These are phyloP conservation scores for Limonius californicus DNA, from an alignment of 1,140 invertebrate genomes.

Conservation along the genomic window DNA sequence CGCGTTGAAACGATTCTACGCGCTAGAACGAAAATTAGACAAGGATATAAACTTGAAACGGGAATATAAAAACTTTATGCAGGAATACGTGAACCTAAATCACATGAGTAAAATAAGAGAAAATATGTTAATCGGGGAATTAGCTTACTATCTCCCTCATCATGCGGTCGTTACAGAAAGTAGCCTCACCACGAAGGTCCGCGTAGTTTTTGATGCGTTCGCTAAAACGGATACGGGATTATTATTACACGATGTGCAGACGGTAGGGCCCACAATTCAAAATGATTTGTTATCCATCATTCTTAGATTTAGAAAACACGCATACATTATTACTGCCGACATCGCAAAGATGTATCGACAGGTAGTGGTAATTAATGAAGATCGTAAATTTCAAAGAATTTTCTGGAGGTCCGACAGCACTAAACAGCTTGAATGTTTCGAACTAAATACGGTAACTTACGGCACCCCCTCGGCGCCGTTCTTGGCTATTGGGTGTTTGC, in stretches of 20 bases:
- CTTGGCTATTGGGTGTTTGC: conserved; percentile 39
- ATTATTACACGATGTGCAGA: neutral
- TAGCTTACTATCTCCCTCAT: neutral
- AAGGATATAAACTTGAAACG: neutral
- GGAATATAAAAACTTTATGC: neutral
- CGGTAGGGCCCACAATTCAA: neutral
- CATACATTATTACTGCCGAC: conserved; percentile 41
- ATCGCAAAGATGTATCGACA: conserved; percentile 49
- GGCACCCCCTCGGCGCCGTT: conserved; percentile 44
- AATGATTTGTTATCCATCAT: conserved; percentile 21
- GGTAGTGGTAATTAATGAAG: conserved; percentile 39
- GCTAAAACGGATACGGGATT: neutral
- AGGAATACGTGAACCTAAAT: neutral
- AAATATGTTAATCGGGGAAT: neutral
- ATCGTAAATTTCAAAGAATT: conserved; percentile 46
- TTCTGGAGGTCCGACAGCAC: conserved; percentile 41
- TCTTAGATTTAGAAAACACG: conserved; percentile 44
- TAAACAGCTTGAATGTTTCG: conserved; percentile 37
- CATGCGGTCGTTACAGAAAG: neutral
- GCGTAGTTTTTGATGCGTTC: neutral
- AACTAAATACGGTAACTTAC: conserved; percentile 45
- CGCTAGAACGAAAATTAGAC: neutral
- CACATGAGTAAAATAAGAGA: neutral
- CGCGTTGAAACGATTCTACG: neutral
- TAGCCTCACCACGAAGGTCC: neutral